Percentiles rank a stretch among this genome's conserved stretches.
Conservation (phyloP, 2,113 vertebrate species). For the Gallinago undulata region DNA sequence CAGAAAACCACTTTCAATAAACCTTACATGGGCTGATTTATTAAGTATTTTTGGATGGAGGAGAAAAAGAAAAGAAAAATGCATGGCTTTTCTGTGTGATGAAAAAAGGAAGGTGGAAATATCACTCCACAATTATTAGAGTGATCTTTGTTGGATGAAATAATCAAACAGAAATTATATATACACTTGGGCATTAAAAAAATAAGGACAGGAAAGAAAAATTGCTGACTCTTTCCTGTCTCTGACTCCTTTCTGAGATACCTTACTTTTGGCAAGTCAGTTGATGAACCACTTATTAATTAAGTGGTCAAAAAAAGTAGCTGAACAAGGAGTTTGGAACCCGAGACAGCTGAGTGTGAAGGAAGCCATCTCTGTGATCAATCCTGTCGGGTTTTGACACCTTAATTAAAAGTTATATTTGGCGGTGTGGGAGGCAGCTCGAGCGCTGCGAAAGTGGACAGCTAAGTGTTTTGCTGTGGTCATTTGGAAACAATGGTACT, state of each 20-base stretch:
- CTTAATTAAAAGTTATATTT: slow-evolving; percentile 22
- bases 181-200: neutral
- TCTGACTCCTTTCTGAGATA: neutral
- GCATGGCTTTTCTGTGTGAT: neutral
- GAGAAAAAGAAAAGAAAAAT: neutral
- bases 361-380: neutral
- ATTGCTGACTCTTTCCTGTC: neutral
- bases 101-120: neutral
- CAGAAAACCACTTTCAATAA: neutral
- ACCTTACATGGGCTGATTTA: neutral
- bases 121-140: neutral
- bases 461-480: neutral
- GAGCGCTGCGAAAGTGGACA: neutral
- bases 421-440: neutral
- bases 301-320: neutral
- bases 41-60: neutral
- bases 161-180: neutral
- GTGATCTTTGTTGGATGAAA: neutral
- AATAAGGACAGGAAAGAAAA: neutral
- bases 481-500: neutral
- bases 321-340: neutral
- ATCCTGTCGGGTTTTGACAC: neutral
- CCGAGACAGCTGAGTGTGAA: neutral
- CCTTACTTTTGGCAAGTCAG: neutral
- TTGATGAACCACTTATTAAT: slow-evolving; percentile 1